A percentile compares a stretch with the other conserved stretches of the same genome.
These are phyloP conservation scores for Gobio occitaniae DNA, from an alignment of 2,797 vertebrate genomes.

Conservation along the genomic window DNA sequence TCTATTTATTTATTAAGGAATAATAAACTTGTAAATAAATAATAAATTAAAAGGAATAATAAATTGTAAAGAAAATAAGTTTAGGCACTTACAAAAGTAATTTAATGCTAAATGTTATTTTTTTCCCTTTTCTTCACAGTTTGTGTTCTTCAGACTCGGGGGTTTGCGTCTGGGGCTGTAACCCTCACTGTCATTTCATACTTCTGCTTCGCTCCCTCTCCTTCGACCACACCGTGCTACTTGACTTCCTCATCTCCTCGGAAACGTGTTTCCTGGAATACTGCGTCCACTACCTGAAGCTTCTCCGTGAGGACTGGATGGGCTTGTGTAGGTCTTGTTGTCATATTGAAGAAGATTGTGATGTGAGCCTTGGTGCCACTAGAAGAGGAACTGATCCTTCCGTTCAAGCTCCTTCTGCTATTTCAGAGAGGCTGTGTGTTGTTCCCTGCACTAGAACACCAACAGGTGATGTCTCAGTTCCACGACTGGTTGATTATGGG, in stretches of 20 bases:
- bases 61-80: background rate
- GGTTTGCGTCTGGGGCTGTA: slow-evolving; percentile 78
- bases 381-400: background rate
- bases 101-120: background rate
- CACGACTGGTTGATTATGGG: slow-evolving; percentile 86
- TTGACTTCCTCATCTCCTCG: slow-evolving; percentile 94
- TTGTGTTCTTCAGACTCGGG: slow-evolving; percentile 40
- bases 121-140: background rate
- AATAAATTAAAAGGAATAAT: background rate
- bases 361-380: background rate
- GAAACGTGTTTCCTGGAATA: slow-evolving; percentile 97
- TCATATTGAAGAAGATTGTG: slow-evolving; percentile 59
- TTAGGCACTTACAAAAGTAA: background rate
- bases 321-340: slow-evolving; percentile 76
- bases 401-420: background rate
- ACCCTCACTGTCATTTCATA: slow-evolving; percentile 93
- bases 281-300: slow-evolving; percentile 89
- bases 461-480: background rate
- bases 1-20: background rate
- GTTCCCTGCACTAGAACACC: background rate
- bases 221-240: slow-evolving; percentile 88
- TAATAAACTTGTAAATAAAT: too few species aligned
- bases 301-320: slow-evolving; percentile 78
- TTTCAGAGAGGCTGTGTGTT: background rate
- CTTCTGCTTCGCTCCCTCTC: slow-evolving; percentile 83